Percentiles rank a stretch among this genome's conserved stretches.
phyloP scores from a whole-genome alignment of 2,113 vertebrate species.

The human (Homo sapiens) region GRCh38 chrY:26313001-26313500 shows the following conservation, averaged over 20 bases:
- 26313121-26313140: not conserved
- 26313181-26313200: not conserved
- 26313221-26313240: not conserved
- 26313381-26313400: not conserved
- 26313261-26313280: not conserved
- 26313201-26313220: not conserved
- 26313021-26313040: not conserved
- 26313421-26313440: not conserved
- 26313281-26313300: not conserved
- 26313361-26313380: not conserved
- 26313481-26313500: not conserved
- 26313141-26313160: not conserved
- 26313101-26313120: not conserved
- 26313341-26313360: not conserved
- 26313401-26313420: conserved; percentile 16
- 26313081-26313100: not conserved
- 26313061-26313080: not conserved
- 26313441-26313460: not conserved
- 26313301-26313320: not conserved
- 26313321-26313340: not conserved
- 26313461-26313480: not conserved
- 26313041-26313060: not conserved
- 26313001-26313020: not conserved
- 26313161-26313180: not conserved
- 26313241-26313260: not conserved